Percentiles rank a stretch among this genome's conserved stretches.
Conservation (phyloP, 2,888 invertebrate species). For the Romanomermis culicivorax region DNA sequence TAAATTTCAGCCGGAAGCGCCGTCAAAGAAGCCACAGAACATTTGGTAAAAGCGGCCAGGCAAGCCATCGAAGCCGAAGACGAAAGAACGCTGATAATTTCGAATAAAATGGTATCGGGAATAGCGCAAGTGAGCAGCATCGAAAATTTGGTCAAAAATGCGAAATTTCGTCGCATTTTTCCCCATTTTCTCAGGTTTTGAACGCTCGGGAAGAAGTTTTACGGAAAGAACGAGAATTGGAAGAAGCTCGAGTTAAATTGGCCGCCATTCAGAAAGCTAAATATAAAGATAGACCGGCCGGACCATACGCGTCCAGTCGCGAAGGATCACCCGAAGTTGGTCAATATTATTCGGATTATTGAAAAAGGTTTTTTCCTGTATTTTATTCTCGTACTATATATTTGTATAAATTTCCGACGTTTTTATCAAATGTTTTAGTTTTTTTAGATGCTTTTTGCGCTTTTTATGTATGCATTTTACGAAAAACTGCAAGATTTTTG, state of each 20-base stretch:
- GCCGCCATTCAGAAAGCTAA: slow-evolving; percentile 79
- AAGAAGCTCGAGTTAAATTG: slow-evolving; percentile 68
- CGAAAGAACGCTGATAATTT: slow-evolving; percentile 68
- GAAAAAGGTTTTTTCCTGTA: not conserved
- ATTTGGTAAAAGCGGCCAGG: slow-evolving; percentile 77
- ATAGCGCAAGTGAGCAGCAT: slow-evolving; percentile 60
- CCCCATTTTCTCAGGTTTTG: slow-evolving; percentile 22
- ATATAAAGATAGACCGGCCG: slow-evolving; percentile 39
- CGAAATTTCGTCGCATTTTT: too few relatives aligned
- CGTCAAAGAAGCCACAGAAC: slow-evolving; percentile 90
- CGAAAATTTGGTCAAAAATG: not conserved
- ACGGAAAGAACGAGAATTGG: slow-evolving; percentile 74
- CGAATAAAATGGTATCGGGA: slow-evolving; percentile 79
- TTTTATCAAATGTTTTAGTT: too few relatives aligned
- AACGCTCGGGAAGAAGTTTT: slow-evolving; percentile 44
- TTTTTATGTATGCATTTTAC: too few relatives aligned
- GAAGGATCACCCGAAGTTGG: slow-evolving; percentile 11
- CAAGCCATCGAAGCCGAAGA: slow-evolving; percentile 75
- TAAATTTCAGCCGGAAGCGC: slow-evolving; percentile 82
- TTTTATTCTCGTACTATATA: too few relatives aligned
- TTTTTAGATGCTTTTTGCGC: too few relatives aligned
- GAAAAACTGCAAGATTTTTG: too few relatives aligned
- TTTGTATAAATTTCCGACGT: too few relatives aligned
- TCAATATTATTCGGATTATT: slow-evolving; percentile 11
- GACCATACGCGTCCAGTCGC: slow-evolving; percentile 16